These are phyloP conservation scores for Entomobrya multifasciata DNA, from an alignment of 2,888 invertebrate species.

Conservation along the genomic window DNA sequence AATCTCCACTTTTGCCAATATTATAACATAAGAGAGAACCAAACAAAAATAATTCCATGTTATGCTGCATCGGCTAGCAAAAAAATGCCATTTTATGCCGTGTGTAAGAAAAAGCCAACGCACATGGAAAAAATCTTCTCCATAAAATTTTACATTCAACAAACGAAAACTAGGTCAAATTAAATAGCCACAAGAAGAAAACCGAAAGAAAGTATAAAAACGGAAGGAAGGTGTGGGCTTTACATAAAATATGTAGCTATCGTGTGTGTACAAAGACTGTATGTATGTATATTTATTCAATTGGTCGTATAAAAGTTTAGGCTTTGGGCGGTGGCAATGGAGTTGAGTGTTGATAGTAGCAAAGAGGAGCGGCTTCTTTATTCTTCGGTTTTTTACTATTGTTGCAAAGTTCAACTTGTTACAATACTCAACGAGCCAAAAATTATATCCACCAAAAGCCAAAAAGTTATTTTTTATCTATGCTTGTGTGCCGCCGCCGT, in stretches of 20 bases:
- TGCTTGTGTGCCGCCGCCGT: not conserved
- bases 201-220: conserved; percentile 19
- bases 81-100: not conserved
- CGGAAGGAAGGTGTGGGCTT: conserved; percentile 49
- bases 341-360: conserved; percentile 21
- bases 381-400: conserved; percentile 6
- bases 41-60: too few species aligned
- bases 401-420: conserved; percentile 57
- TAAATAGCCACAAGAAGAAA: conserved; percentile 57
- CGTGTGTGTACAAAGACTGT: not conserved
- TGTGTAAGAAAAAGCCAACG: conserved; percentile 1
- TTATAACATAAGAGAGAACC: too few species aligned
- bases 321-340: conserved; percentile 38
- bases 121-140: conserved; percentile 35
- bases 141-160: conserved; percentile 60
- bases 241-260: conserved; percentile 47
- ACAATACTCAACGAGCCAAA: conserved; percentile 61
- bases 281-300: conserved; percentile 58
- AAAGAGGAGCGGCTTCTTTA: conserved; percentile 3
- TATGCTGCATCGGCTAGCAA: not conserved
- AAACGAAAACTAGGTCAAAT: conserved; percentile 62
- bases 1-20: not conserved
- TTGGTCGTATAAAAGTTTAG: conserved; percentile 45
- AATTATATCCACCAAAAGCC: conserved; percentile 54
- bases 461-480: conserved; percentile 50